Evolutionary conservation across 2,113 vertebrate genomes (phyloP).

Genomic region (Rhinopithecus roxellana): DNA sequence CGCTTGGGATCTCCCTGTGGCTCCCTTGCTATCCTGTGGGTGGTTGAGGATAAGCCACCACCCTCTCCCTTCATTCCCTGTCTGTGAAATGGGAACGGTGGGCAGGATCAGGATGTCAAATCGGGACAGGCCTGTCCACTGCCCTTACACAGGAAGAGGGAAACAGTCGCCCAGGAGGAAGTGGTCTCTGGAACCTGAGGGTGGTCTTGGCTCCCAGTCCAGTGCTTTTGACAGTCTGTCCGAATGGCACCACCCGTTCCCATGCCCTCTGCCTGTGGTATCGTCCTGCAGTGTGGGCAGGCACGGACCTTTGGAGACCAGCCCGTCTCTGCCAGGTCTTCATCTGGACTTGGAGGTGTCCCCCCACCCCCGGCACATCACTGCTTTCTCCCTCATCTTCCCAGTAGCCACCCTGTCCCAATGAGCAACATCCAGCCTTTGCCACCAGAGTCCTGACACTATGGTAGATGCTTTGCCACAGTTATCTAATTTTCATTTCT

Average conservation of each 20-base stretch:
- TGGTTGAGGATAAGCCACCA: neutral
- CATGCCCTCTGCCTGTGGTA: neutral
- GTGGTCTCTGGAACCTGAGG: neutral
- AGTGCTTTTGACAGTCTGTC: neutral
- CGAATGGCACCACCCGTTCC: neutral
- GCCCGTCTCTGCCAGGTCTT: neutral
- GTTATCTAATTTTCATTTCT: neutral
- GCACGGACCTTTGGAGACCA: neutral
- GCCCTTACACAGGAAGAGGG: neutral
- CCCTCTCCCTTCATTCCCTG: neutral
- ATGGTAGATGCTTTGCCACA: accelerated
- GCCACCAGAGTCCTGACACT: neutral
- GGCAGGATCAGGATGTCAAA: neutral
- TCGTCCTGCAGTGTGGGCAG: accelerated
- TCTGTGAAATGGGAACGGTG: neutral
- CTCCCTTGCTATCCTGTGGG: neutral
- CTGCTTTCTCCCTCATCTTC: neutral
- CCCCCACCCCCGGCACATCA: neutral
- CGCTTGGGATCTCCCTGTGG: neutral
- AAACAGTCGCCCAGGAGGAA: neutral
- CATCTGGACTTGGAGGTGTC: neutral
- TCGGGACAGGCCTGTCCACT: neutral
- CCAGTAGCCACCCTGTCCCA: neutral
- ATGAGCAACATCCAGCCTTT: too few species aligned
- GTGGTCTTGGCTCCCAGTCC: neutral